Conservation (phyloP, 2,113 vertebrate genomes). For the Tricholaema leucomelas region DNA sequence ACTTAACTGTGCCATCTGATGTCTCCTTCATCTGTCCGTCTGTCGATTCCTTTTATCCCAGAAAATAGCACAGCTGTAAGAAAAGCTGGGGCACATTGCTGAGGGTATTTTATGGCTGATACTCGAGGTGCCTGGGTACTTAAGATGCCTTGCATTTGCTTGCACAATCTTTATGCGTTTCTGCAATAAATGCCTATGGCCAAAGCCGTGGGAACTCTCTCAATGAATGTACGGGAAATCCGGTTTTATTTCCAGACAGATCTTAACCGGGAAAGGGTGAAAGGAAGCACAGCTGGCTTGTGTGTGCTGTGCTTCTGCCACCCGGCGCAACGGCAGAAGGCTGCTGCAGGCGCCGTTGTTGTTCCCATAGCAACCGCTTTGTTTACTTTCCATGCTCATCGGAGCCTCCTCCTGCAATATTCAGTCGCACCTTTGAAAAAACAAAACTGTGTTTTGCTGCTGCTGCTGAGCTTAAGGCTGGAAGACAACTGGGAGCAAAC, state of each 20-base stretch:
- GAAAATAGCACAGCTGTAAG: background rate
- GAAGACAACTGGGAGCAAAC: background rate
- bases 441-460: background rate
- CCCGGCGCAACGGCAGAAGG: background rate
- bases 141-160: background rate
- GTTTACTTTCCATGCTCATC: background rate
- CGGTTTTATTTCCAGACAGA: background rate
- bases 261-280: background rate
- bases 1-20: background rate
- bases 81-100: background rate
- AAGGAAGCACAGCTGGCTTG: background rate
- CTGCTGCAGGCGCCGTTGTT: background rate
- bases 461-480: background rate
- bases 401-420: background rate
- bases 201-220: background rate
- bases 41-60: background rate
- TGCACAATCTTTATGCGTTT: background rate
- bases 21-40: background rate
- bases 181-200: too few species aligned
- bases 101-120: background rate
- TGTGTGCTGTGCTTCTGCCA: background rate
- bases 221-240: background rate
- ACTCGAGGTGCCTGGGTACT: background rate
- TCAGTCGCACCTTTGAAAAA: background rate
- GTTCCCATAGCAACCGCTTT: constrained; percentile 44